Conservation (phyloP, 2,113 vertebrate genomes). For the Apodemus speciosus region DNA sequence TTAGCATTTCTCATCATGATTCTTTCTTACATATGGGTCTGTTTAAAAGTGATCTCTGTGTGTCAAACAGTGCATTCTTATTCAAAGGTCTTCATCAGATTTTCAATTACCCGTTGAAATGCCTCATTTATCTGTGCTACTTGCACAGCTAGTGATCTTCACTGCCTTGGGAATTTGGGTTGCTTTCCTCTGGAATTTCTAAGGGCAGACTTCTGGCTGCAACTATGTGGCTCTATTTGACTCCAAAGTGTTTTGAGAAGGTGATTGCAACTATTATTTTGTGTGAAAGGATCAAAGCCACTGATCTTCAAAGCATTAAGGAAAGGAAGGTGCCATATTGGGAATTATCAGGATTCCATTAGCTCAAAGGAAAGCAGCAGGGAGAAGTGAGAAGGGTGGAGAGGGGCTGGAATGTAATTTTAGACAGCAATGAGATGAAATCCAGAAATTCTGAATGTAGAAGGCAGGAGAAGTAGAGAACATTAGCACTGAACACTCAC, state of each 20-base stretch:
- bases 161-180: not conserved
- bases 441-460: not conserved
- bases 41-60: conserved; percentile 38
- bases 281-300: not conserved
- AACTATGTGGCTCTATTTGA: not conserved
- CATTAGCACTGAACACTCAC: not conserved
- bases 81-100: conserved; percentile 28
- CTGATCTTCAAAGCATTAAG: not conserved
- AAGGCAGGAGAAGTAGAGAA: not conserved
- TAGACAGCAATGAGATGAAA: not conserved
- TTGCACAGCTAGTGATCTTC: not conserved
- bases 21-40: not conserved
- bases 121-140: not conserved
- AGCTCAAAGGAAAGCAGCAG: not conserved
- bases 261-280: not conserved
- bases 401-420: not conserved
- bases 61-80: conserved; percentile 23
- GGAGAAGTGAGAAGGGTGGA: not conserved
- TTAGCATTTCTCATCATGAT: conserved; percentile 52
- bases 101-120: conserved; percentile 44
- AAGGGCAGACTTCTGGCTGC: not conserved
- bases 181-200: not conserved
- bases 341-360: not conserved
- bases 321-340: not conserved
- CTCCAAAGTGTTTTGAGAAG: not conserved